Base-by-base conservation (phyloP, 2,888 invertebrate genomes). In the Argyresthia albistria region DNA sequence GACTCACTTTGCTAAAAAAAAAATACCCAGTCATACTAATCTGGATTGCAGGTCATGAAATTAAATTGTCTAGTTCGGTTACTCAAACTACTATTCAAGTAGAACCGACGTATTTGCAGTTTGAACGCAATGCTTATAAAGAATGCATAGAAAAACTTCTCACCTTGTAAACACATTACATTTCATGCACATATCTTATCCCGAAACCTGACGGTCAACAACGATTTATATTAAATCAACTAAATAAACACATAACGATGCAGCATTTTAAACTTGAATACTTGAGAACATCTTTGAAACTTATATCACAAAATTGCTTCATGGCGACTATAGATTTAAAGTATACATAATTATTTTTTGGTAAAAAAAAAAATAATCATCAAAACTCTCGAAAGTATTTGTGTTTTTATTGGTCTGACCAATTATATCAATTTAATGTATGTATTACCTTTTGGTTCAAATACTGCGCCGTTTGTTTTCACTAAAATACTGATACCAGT, bases 401-500 rank as follows among this genome's bases (percentile, higher is more conserved):
- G 11, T n/a, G 55, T n/a, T 55, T 55, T 39, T 1, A 43, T 10
- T 53, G 37, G n/a, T 42, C 51, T 16, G 15, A 11, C 11, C 49
- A 50, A n/a, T 16, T 54, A n/a, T 56, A 50, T 12, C 47, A 56
- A 25, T 56, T 54, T 35, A 56, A 56, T 15, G 53, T 53, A 56
- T 15, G 53, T 53, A 8, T 49, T 53, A 15, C 53, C 55, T 12
- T 35, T 47, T 47, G 47, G 47, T 54, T 54, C 52, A 49, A 54
- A 43, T 37, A 54, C 51, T 8, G 52, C 55, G 6, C 55, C 54
- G 1, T 54, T 50, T 25, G 45, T 55, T 15, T 55, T 57, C 36
- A 55, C 52, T 8, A 54, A 56, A 47, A 46, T 54, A 14, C 47
- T 43, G 39, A 57, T 54, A 45, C 58, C 58, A 10, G 51, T 59